These are phyloP conservation scores for Cecidostiba fungosa DNA, from an alignment of 2,888 invertebrate genomes.

Conservation along the genomic window DNA sequence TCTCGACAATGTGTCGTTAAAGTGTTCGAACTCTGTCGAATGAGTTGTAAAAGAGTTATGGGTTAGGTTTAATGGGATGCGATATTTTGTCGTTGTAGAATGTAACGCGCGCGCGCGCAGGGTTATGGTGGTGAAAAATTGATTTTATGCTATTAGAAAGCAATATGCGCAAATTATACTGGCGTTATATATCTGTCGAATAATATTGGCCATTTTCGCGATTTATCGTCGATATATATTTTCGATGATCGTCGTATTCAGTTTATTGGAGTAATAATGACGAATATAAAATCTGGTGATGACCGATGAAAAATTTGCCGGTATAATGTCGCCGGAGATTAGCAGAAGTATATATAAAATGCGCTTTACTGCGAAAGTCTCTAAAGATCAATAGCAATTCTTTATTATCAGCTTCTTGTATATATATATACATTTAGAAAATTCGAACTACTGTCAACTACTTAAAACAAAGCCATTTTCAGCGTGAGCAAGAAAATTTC, in stretches of 20 bases:
- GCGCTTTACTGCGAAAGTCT: too few relatives aligned
- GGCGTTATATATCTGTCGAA: not conserved
- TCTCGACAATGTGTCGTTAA: conserved; percentile 1
- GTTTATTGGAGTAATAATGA: too few relatives aligned
- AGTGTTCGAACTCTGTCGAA: not conserved
- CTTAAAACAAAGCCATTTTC: not conserved
- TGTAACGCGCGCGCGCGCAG: not conserved
- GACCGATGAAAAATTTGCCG: not conserved
- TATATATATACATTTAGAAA: not conserved
- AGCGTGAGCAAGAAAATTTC: not conserved
- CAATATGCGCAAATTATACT: not conserved
- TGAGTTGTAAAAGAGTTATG: conserved; percentile 5
- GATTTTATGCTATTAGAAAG: not conserved
- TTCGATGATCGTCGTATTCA: too few relatives aligned
- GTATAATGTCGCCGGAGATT: too few relatives aligned
- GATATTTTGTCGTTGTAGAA: conserved; percentile 3
- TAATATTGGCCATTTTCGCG: not conserved
- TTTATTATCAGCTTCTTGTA: too few relatives aligned
- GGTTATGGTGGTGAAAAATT: not conserved
- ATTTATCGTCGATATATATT: not conserved
- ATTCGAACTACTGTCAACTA: not conserved
- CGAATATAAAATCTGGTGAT: too few relatives aligned
- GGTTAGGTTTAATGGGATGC: not conserved
- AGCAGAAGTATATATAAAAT: too few relatives aligned
- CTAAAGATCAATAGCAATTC: too few relatives aligned